Percentiles rank a stretch among this genome's conserved stretches.
Conservation (phyloP, 1,140 invertebrate species). For the Drosophila nannoptera region DNA sequence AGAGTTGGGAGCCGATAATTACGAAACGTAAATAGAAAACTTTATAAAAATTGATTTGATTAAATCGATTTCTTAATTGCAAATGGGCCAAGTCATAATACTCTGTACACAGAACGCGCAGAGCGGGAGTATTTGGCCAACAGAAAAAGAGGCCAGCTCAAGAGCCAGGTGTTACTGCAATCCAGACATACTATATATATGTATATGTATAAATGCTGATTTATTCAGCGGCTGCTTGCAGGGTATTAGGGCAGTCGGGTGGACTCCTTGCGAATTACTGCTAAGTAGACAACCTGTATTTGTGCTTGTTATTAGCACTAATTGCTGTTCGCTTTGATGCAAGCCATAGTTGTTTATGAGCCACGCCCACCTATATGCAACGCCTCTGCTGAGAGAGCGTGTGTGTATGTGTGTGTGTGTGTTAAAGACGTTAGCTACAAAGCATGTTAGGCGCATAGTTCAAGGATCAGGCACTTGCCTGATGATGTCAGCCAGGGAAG, state of each 20-base stretch:
- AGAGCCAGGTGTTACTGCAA: too few species aligned
- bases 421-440: not conserved
- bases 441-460: not conserved
- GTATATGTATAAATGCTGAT: too few species aligned
- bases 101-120: not conserved
- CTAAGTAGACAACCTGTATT: constrained; percentile 13
- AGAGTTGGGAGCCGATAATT: not conserved
- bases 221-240: not conserved
- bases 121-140: not conserved
- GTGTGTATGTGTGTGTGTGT: not conserved
- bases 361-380: constrained; percentile 19
- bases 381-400: not conserved
- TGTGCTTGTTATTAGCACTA: constrained; percentile 33
- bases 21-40: not conserved
- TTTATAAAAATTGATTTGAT: not conserved
- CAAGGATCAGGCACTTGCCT: constrained; percentile 16
- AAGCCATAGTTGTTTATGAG: constrained; percentile 19
- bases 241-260: not conserved
- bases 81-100: not conserved
- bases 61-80: constrained; percentile 17
- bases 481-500: constrained; percentile 6
- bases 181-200: too few species aligned
- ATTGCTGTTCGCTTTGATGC: constrained; percentile 25
- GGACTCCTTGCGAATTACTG: not conserved
- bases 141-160: too few species aligned